Base-by-base conservation (phyloP, 2,113 vertebrate species). In the Psittacula cyanocephala region DNA sequence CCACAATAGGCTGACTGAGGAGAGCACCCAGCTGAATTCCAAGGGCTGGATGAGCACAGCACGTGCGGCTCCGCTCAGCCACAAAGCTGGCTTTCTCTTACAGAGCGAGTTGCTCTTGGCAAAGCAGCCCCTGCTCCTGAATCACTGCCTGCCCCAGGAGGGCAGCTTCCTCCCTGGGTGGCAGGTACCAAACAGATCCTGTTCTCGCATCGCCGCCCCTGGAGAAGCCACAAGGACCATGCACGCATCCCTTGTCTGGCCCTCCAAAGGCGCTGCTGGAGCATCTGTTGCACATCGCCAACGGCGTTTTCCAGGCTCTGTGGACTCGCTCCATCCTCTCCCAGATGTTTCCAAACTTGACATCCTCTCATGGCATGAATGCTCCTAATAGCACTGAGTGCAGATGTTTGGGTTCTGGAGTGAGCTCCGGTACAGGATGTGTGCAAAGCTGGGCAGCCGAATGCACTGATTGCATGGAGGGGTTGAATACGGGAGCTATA, bases 211-310 rank as follows among this genome's bases (percentile, higher is more conserved):
- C 6, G 1, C 68, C 49, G 80, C 83, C 19, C 37, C 0, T 1
- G 31, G 57, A 89, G 53, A 60, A 50, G 53, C 49, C 62, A 4
- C 44, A 17, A n/a, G 57, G 71, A 27, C 17, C 8, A 14, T 24
- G 28, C 86, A 7, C 31, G 19, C 82, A 65, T 17, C 57, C 77
- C 68, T 70, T 10, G 7, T 62, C 88, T 13, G 22, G 62, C 71
- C 78, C 80, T 86, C 79, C 76, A 9, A 18, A n/a, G 65, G 46
- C 77, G 24, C 88, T 17, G 60, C 53, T 28, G 69, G 35, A 31
- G 60, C 91, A 95, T 93, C 95, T 94, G 90, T 69, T 94, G 85
- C 74, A 10, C 90, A 87, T 91, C 92, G 44, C 85, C 65, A 31
- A 53, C 43, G 60, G 85, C n/a, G 0, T 79, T 70, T 62, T 81